Evolutionary conservation across 2,797 vertebrate genomes (phyloP), one percentile per base, ranked within the genome.

Genomic region (Toxotes lorentzi): DNA sequence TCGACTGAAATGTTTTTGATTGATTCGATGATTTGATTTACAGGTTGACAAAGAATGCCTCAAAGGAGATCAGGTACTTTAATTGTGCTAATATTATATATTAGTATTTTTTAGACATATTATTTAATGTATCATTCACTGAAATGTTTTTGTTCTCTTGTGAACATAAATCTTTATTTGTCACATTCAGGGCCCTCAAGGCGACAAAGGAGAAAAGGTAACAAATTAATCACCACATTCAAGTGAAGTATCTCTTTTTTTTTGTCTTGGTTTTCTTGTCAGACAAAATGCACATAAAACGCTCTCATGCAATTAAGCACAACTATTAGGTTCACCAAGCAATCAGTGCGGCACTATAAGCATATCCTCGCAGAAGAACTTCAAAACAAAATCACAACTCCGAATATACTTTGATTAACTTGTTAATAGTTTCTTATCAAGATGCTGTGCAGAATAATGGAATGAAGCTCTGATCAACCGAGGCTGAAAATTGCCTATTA

Each of bases 21-120:
- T 81, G 17, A 72, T 70, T 81, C n/a, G n/a, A n/a, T n/a, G n/a
- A 7, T 69, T 79, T 81, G 7, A 45, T 70, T 92, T 51, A 45
- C 81, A 95, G 93, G 82, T 72, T 70, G 84, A 91, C 57, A 87
- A 77, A 23, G 84, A 89, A 65, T 89, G 83, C 66, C 59, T 81
- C 65, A 95, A 95, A 82, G 94, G 94, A 83, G 88, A 95, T 66
- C 91, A 93, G 92, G 95, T 95, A 94, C 70, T 76, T 68, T 24
- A 41, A 70, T 47, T 59, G 38, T 34, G 4, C 64, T 41, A 16
- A n/a, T 16, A 6, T 66, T 69, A 45, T 17, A 45, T 27, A 27
- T 27, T 27, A 27, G 27, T 27, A 27, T 27, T 27, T 27, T 27
- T 17, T 45, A 5, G 16, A 43, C 16, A 43, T 43, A n/a, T 48